Evolutionary conservation across 2,797 vertebrate genomes (phyloP).

Genomic region (Sandelia bainsii): DNA sequence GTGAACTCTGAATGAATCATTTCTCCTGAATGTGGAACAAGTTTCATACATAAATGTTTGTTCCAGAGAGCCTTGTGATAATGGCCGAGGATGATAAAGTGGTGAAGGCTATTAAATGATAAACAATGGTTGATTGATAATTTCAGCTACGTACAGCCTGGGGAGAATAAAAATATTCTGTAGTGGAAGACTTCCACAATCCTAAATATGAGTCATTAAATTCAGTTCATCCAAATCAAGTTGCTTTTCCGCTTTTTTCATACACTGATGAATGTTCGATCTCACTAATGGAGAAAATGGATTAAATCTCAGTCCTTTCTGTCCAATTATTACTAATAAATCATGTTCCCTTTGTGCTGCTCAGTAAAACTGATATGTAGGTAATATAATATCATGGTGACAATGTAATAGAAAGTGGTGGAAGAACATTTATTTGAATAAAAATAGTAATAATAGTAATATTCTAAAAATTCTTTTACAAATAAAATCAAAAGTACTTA

Average conservation of each 20-base stretch:
- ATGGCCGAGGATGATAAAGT: conserved; percentile 38
- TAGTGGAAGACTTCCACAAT: conserved; percentile 45
- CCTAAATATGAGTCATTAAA: conserved; percentile 39
- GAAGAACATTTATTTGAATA: too few species aligned
- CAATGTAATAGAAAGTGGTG: neutral
- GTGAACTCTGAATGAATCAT: conserved; percentile 41
- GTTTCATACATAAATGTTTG: conserved; percentile 3
- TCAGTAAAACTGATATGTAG: neutral
- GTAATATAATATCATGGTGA: neutral
- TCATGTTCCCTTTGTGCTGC: neutral
- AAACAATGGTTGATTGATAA: conserved; percentile 32
- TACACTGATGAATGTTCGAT: conserved; percentile 33
- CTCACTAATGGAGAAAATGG: conserved; percentile 46
- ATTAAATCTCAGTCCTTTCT: conserved; percentile 38
- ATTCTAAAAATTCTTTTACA: too few species aligned
- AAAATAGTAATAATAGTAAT: too few species aligned
- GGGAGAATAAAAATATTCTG: conserved; percentile 11
- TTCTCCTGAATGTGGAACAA: conserved; percentile 38
- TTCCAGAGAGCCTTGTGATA: conserved; percentile 40
- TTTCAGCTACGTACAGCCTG: conserved; percentile 6
- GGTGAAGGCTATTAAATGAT: conserved; percentile 34
- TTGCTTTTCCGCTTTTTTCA: conserved; percentile 27
- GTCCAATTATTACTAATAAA: conserved; percentile 24
- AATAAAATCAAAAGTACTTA: too few species aligned
- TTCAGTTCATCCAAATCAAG: conserved; percentile 6